Base-by-base conservation (phyloP, 2,113 vertebrate genomes). In the Pseudopodoces humilis region DNA sequence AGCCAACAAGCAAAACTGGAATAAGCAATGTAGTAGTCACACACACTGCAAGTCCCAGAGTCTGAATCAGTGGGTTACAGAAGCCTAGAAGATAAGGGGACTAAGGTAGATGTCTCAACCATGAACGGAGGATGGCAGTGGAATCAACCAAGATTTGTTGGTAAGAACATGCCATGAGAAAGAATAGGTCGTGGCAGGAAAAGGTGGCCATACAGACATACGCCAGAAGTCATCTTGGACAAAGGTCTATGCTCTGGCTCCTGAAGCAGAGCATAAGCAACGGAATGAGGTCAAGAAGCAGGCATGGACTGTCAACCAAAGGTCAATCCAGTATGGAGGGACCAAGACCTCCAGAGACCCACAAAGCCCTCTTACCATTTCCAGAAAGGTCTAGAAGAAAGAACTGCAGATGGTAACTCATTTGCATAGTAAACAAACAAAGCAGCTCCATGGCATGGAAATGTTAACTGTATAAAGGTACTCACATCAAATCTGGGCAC, bases 161-260 rank as follows among this genome's bases (percentile, higher is more conserved):
- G n/a, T n/a, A 53, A 75, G 28, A 82, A n/a, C 9, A 53, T 1
- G 6, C 13, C 23, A 13, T 3, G 15, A 81, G 23, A 52, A 67
- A 67, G 20, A 74, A 52, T 6, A 12, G n/a, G 13, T 35, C 18
- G n/a, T 4, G 15, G 39, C 55, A 82, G 47, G 30, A 60, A 60
- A 74, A 25, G 16, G 5, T 6, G 13, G 28, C 16, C 37, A 39
- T 21, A 59, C 5, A 39, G 15, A 59, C 0, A 0, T 28, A 59
- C 59, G 23, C 23, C 33, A 74, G 24, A 82, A 60, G 16, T 68
- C 20, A 18, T n/a, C 39, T 18, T 8, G 7, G 23, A 46, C 11
- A 68, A 60, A 60, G 7, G 37, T 22, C n/a, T 37, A 12, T 46
- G 39, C 46, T 67, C 24, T 33, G 33, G 28, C 16, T 52, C 13